Evolutionary conservation across 2,797 vertebrate genomes (phyloP).

Genomic region (Halcyon chelicuti): DNA sequence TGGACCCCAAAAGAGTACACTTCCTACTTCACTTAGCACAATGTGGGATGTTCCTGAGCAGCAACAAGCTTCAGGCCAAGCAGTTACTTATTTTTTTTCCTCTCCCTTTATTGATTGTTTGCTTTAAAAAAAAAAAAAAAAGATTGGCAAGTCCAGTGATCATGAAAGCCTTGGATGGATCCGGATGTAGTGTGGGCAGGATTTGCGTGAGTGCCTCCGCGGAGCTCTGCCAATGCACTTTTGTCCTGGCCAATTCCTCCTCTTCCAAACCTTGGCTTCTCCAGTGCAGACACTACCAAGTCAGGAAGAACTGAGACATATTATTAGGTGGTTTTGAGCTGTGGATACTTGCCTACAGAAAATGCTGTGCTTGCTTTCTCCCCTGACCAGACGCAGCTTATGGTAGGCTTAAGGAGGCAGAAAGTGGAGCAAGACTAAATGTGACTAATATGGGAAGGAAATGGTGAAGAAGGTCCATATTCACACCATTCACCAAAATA

Average conservation of each 20-base stretch:
- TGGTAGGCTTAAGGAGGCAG: not conserved
- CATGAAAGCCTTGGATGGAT: not conserved
- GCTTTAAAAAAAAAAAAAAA: not conserved
- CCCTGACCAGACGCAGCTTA: not conserved
- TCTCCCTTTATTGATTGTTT: conserved; percentile 16
- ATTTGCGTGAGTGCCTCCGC: not conserved
- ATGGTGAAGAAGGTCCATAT: not conserved
- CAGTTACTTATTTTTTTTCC: not conserved
- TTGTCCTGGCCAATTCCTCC: conserved; percentile 17
- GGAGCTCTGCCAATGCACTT: conserved; percentile 48
- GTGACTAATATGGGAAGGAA: conserved; percentile 13
- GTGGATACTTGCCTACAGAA: conserved; percentile 55
- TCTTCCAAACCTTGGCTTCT: conserved; percentile 26
- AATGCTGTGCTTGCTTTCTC: conserved; percentile 59
- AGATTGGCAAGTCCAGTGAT: not conserved
- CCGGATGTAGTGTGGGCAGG: conserved; percentile 17
- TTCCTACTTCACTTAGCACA: not conserved
- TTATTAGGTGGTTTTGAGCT: conserved; percentile 66
- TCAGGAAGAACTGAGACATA: conserved; percentile 39
- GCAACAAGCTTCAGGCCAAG: not conserved
- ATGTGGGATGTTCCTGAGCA: conserved; percentile 10
- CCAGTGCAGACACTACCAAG: conserved; percentile 28
- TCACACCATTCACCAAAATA: not conserved
- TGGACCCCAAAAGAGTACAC: not conserved
- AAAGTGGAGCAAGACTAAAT: not conserved